phyloP scores from a whole-genome alignment of 1,140 invertebrate genomes.

The Pissodes strobi region DNA sequence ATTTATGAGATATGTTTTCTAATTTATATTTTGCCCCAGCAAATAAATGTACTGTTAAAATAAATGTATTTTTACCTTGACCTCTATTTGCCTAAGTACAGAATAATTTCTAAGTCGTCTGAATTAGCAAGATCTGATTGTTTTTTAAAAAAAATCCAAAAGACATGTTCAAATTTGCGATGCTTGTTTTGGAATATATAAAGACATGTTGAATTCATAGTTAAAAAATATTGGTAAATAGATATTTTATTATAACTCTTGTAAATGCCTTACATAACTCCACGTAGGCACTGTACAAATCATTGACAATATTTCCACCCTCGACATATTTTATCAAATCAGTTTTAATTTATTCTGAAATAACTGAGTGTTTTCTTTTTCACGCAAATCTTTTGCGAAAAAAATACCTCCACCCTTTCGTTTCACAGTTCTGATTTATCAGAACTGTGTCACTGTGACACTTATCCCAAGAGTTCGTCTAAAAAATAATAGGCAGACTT shows the following conservation, averaged over 20 bases:
- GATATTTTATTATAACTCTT: slow-evolving; percentile 7
- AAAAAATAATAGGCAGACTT: slow-evolving; percentile 29
- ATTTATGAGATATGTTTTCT: slow-evolving; percentile 48
- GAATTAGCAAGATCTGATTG: slow-evolving; percentile 2
- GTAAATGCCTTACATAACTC: slow-evolving; percentile 6
- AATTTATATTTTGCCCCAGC: slow-evolving; percentile 44
- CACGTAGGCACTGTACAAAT: slow-evolving; percentile 41
- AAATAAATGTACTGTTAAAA: slow-evolving; percentile 48
- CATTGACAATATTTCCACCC: slow-evolving; percentile 39
- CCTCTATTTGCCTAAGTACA: slow-evolving; percentile 50
- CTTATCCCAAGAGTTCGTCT: slow-evolving; percentile 7
- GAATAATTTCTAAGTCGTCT: slow-evolving; percentile 34
- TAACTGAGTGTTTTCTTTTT: background rate
- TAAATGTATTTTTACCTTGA: slow-evolving; percentile 49
- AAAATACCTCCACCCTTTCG: slow-evolving; percentile 3
- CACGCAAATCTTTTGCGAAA: slow-evolving; percentile 13
- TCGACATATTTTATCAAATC: slow-evolving; percentile 36
- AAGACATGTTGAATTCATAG: slow-evolving; percentile 29
- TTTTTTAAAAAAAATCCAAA: slow-evolving; percentile 43
- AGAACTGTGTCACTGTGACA: too few species aligned
- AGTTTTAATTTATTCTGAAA: slow-evolving; percentile 12
- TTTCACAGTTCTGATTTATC: slow-evolving; percentile 15
- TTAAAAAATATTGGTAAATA: slow-evolving; percentile 17
- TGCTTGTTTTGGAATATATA: slow-evolving; percentile 43
- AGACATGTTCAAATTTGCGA: slow-evolving; percentile 36